Base-by-base conservation (phyloP, 2,113 vertebrate genomes). In the Harpagus bidentatus region DNA sequence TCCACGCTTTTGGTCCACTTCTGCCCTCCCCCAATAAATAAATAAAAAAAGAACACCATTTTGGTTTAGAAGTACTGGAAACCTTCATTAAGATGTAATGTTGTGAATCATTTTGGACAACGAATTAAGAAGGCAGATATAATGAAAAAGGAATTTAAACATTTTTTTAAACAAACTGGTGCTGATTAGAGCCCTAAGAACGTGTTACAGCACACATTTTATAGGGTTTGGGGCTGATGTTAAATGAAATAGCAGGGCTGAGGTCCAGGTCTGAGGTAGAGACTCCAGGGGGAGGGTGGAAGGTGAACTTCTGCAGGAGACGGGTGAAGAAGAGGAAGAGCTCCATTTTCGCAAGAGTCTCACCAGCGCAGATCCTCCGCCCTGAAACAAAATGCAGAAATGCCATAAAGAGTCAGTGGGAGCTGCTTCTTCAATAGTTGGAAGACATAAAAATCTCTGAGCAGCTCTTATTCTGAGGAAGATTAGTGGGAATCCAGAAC, bases 281-380 rank as follows among this genome's bases (percentile, higher is more conserved):
- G 15, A 98, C 93, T 58, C 98, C 98, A 34, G 98, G 97, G 36
- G 98, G 97, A 86, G 97, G 97, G 14, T 84, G 88, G 94, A 99
- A 98, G 50, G 34, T 97, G 85, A 98, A 98, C 55, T 63, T 97
- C 94, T 98, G 98, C 58, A 99, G 95, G 34, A 99, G 98, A 3
- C 97, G 93, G 65, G 98, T 97, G 82, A 98, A 98, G 93, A 98
- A 98, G 52, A 98, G 97, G 82, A 98, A 99, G 66, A 99, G 94
- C 94, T 98, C 98, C 98, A 98, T 98, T 90, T 94, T 98, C 32
- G 98, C 98, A 90, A 99, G 98, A 79, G 97, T 95, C 78, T 99
- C 98, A 11, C 98, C 98, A 0, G 96, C 90, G 43, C 98, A 98
- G 21, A 62, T 91, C n/a, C 98, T 97, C 18, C 95, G 72, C 13